Evolutionary conservation across 2,888 invertebrate species (phyloP), one percentile per base, ranked within the genome.

Genomic region (Aphidoletes aphidimyza): DNA sequence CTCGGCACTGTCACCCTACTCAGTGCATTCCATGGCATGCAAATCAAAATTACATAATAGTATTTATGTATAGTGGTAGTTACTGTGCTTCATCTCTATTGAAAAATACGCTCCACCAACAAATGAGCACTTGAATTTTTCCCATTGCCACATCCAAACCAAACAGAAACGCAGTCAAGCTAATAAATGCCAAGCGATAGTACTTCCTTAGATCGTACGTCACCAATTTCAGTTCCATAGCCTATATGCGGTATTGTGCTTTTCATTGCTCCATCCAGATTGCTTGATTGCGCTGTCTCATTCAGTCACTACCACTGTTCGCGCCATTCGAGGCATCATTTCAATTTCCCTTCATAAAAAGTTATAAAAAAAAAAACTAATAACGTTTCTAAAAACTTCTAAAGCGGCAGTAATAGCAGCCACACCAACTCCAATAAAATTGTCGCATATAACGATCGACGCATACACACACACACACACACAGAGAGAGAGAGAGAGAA

Each of bases 311-410:
- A 11, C 22, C 1, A 54, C 54, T 22, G 22, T 54, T 54, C 0
- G 22, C 81, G 3, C 39, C 5, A 3, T 39, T 34, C 1, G n/a
- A 37, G 22, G n/a, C 39, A 39, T 81, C 39, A 81, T 81, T 81
- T 81, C 81, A 81, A 81, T 81, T 81, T 81, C 81, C 37, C 81
- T 81, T 81, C 39, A 81, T 81, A 81, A 81, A n/a, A 39, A 69
- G 69, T 69, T 69, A 69, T 81, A 81, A 39, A 81, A 30, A n/a
- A n/a, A 59, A 81, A 81, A 81, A 81, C 81, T 81, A 81, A 81
- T 81, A 81, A 81, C 39, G 81, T 81, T 69, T 81, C 81, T 81
- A 81, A 81, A 37, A 81, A 81, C 81, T 81, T 81, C 37, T 81
- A 69, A 69, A 69, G 69, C 69, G 69, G 69, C 69, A 69, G 69